Percentiles rank a stretch among this genome's conserved stretches.
Conservation (phyloP, 2,113 vertebrate species). For the Hippocampus mohnikei region DNA sequence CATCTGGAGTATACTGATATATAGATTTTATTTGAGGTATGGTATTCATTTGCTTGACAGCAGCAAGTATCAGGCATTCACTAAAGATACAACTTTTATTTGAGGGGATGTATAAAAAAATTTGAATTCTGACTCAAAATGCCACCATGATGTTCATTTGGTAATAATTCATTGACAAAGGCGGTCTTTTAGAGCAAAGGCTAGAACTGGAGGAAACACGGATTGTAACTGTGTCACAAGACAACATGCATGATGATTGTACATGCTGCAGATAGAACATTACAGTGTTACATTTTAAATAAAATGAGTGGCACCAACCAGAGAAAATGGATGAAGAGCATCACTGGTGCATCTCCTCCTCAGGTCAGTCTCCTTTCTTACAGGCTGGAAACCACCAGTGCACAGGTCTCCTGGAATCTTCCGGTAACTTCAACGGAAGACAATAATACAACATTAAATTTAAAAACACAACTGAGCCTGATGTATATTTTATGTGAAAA, state of each 20-base stretch:
- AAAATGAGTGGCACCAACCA: slow-evolving; percentile 54
- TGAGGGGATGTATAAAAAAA: too few species aligned
- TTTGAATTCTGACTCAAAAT: too few species aligned
- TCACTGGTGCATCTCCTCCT: slow-evolving; percentile 82
- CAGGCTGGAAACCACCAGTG: slow-evolving; percentile 77
- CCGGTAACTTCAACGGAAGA: slow-evolving; percentile 77
- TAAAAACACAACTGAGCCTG: background rate
- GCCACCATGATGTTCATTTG: too few species aligned
- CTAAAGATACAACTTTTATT: too few species aligned
- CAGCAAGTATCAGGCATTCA: too few species aligned
- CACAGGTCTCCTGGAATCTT: slow-evolving; percentile 92
- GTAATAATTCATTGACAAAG: too few species aligned
- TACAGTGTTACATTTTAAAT: background rate
- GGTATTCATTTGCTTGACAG: background rate
- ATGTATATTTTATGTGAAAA: background rate
- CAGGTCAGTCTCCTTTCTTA: slow-evolving; percentile 79
- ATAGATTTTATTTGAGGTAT: background rate
- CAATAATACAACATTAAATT: background rate
- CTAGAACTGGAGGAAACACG: too few species aligned
- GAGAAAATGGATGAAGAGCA: slow-evolving; percentile 54
- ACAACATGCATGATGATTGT: background rate
- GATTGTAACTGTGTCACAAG: background rate
- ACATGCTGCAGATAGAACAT: background rate
- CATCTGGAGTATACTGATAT: background rate
- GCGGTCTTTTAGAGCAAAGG: too few species aligned